Evolutionary conservation across 2,888 invertebrate genomes (phyloP), one percentile per base, ranked within the genome.

Genomic region (Tethea ocularis): DNA sequence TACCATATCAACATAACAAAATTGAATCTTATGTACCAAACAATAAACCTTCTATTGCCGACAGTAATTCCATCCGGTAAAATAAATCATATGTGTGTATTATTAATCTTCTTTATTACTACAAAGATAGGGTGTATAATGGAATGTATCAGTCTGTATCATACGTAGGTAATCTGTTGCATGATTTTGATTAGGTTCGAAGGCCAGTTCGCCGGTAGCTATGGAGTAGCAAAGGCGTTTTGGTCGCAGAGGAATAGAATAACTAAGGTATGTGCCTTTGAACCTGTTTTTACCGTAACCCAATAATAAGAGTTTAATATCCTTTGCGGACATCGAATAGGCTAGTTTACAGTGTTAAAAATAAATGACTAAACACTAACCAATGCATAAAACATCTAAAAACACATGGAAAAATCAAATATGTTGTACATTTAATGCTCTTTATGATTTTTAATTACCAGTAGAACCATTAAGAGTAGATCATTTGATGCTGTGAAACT

Each of bases 171-270:
- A 41, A 56, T 56, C 41, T 24, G 38, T n/a, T 26, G 56, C 56
- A 57, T 29, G 60, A 52, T 66, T 26, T 54, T 15, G 17, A 56
- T 58, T 51, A 53, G 38, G 17, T 70, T 74, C 71, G 65, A 69
- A 61, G 38, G 63, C 69, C 78, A 84, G 83, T 86, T 69, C 67
- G 69, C 57, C 69, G 69, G 60, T 63, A 72, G 72, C 67, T 57
- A 67, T 71, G 77, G 33, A 61, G 71, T 73, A 72, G 74, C 69
- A 66, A 64, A 66, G 72, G 74, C 74, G 72, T 64, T 58, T 58
- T 33, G 57, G 61, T 52, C 38, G 24, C 55, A 33, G 52, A 26
- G 41, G 17, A 57, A 54, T 41, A 38, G 7, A 13, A 33, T 33
- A 57, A 26, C 38, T 13, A 55, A 22, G 54, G 54, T 54, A 33